Base-by-base conservation (phyloP, 2,797 vertebrate genomes). In the Amblyopsis hoosieri region DNA sequence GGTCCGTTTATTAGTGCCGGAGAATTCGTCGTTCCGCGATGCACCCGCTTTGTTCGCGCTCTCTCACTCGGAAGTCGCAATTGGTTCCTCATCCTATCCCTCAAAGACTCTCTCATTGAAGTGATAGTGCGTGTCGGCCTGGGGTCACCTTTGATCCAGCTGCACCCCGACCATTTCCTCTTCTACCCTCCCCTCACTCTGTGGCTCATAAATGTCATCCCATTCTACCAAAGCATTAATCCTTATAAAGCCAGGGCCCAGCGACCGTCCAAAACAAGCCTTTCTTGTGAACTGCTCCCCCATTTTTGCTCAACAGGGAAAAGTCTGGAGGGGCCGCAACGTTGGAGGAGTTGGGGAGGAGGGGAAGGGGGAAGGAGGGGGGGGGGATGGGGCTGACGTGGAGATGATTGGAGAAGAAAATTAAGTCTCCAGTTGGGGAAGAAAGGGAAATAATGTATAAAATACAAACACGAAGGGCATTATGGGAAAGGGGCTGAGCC, bases 131-230 rank as follows among this genome's bases (percentile, higher is more conserved):
- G 62, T 56, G 54, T 76, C 65, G 3, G 49, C 59, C 62, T 51
- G 69, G 74, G 63, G 58, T 72, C 69, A 62, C 54, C 71, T 76
- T 74, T 69, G 79, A 82, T 84, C 77, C 72, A 69, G 61, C 71
- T 63, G 72, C 46, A 60, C 60, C 73, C 31, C 31, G 60, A 7
- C 37, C 37, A 56, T 70, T 79, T 74, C 80, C 55, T 63, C 74
- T 72, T 76, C 42, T 56, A 80, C 75, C 71, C 60, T 49, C 67
- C 74, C 78, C 76, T 69, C 55, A 79, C 75, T 79, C 72, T 66
- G 57, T 79, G 81, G 79, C 86, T 89, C 87, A 90, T 89, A 92
- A 91, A 91, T 90, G 89, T 90, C 92, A 91, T 87, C 82, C 72
- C 72, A 62, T 72, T 79, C 81, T 75, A 80, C 88, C 60, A 76